Percentiles rank a stretch among this genome's conserved stretches.
phyloP scores from a whole-genome alignment of 2,888 invertebrate genomes.

The Phragmatobia fuliginosa region DNA sequence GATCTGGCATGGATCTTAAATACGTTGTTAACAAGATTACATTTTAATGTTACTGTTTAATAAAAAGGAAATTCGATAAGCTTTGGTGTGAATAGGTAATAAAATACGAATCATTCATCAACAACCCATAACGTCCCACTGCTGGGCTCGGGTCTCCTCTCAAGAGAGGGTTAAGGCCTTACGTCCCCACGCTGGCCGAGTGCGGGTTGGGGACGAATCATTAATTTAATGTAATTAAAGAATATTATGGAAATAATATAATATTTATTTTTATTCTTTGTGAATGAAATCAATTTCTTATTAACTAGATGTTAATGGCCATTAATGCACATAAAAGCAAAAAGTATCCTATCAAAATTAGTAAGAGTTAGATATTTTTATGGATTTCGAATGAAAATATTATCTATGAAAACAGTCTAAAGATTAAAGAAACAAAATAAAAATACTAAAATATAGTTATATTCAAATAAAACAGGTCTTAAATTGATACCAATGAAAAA shows the following conservation, averaged over 20 bases:
- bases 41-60: background rate
- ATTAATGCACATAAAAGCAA: background rate
- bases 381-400: too few relatives aligned
- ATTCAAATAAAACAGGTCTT: background rate
- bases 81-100: background rate
- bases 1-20: background rate
- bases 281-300: background rate
- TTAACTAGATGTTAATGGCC: background rate
- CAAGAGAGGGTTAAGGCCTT: too few relatives aligned
- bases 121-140: too few relatives aligned
- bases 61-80: background rate
- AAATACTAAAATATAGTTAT: background rate
- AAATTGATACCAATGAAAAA: background rate
- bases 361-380: too few relatives aligned
- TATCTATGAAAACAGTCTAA: too few relatives aligned
- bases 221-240: too few relatives aligned
- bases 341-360: background rate
- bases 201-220: too few relatives aligned
- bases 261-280: too few relatives aligned
- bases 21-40: background rate
- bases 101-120: background rate
- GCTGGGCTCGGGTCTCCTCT: too few relatives aligned
- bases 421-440: background rate
- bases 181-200: too few relatives aligned
- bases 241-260: too few relatives aligned